Percentiles rank a stretch among this genome's conserved stretches.
These are phyloP conservation scores for Gobio gobio DNA, from an alignment of 2,113 vertebrate species.

Conservation along the genomic window DNA sequence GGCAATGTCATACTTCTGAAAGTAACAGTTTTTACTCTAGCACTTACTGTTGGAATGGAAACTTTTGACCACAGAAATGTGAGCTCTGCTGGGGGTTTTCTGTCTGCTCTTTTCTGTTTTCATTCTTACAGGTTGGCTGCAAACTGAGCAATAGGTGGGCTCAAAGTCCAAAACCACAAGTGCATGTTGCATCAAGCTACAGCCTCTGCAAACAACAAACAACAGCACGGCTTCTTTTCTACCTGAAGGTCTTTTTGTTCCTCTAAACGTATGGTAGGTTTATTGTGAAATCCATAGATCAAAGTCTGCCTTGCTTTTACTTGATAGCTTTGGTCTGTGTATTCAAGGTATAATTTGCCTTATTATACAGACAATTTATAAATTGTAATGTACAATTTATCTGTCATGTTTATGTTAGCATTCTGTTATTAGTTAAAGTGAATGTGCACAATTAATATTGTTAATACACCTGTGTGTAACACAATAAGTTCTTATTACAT, in stretches of 20 bases:
- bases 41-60: neutral
- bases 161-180: slow-evolving; percentile 12
- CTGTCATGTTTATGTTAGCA: neutral
- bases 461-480: neutral
- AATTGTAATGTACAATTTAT: neutral
- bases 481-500: neutral
- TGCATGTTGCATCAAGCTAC: neutral
- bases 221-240: neutral
- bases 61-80: slow-evolving; percentile 22
- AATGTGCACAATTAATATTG: neutral
- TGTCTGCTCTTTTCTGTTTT: neutral
- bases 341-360: neutral
- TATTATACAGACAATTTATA: neutral
- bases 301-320: neutral
- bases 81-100: neutral
- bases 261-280: neutral
- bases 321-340: neutral
- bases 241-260: neutral
- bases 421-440: neutral
- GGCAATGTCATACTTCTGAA: neutral
- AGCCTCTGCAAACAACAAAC: slow-evolving; percentile 20
- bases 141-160: neutral
- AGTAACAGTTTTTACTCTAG: neutral
- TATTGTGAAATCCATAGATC: neutral
- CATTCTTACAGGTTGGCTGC: neutral